Conservation (phyloP, 2,888 invertebrate genomes). For the Acleris holmiana region DNA sequence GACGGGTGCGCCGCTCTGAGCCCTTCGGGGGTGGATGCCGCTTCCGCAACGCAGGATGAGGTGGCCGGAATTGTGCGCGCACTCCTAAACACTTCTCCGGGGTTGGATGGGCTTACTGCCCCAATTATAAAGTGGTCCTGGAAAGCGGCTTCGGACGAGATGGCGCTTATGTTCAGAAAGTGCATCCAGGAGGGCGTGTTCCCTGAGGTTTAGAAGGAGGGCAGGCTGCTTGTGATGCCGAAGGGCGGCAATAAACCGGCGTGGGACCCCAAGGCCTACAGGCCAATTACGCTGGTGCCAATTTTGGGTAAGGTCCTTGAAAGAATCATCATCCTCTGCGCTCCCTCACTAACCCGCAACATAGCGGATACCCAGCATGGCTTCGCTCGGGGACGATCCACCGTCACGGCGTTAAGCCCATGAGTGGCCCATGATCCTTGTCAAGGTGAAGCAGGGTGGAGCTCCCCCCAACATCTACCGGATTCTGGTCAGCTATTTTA, state of each 20-base stretch:
- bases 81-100: conserved; percentile 47
- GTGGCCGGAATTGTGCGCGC: background rate
- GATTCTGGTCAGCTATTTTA: conserved; percentile 46
- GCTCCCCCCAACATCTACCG: conserved; percentile 45
- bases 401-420: conserved; percentile 5
- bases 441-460: conserved; percentile 43
- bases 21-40: background rate
- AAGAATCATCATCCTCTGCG: conserved; percentile 39
- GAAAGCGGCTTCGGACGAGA: conserved; percentile 35
- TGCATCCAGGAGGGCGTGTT: conserved; percentile 42
- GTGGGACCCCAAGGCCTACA: conserved; percentile 23
- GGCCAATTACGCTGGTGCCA: conserved; percentile 40
- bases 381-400: conserved; percentile 46
- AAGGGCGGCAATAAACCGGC: conserved; percentile 33
- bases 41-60: background rate
- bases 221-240: conserved; percentile 28
- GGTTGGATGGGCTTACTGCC: conserved; percentile 46
- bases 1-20: conserved; percentile 1
- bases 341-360: conserved; percentile 27
- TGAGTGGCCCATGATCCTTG: conserved; percentile 54
- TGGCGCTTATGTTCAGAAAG: conserved; percentile 21
- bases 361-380: conserved; percentile 48
- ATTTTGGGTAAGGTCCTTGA: conserved; percentile 51
- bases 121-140: conserved; percentile 43
- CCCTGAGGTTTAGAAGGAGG: conserved; percentile 36